A percentile compares a stretch with the other conserved stretches of the same genome.
These are phyloP conservation scores for Petrocephalus sullivani DNA, from an alignment of 2,797 vertebrate genomes.

Conservation along the genomic window DNA sequence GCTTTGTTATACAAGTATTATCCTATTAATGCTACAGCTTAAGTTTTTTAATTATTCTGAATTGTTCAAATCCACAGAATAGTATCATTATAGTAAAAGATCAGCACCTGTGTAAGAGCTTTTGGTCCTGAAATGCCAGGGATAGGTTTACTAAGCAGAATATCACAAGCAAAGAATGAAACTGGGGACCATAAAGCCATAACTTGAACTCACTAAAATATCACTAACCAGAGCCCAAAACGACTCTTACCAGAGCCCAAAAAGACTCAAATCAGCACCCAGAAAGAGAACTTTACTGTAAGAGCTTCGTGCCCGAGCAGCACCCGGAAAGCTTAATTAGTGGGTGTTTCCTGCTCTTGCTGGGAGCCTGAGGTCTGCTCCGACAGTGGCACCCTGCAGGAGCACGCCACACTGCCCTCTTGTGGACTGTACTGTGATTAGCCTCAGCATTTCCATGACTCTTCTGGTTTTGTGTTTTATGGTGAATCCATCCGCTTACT, in stretches of 20 bases:
- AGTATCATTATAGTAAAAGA: neutral
- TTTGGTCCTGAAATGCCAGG: neutral
- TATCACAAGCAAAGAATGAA: neutral
- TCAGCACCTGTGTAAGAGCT: neutral
- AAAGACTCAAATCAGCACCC: neutral
- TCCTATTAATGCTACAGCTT: neutral
- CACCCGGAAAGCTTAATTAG: neutral
- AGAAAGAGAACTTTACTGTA: neutral
- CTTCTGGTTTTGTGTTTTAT: neutral
- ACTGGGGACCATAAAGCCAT: neutral
- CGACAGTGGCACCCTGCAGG: neutral
- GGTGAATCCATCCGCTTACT: neutral
- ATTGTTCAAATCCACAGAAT: neutral
- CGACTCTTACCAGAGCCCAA: neutral
- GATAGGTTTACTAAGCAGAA: neutral
- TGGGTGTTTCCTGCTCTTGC: neutral
- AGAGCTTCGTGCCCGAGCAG: neutral
- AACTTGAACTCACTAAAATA: neutral
- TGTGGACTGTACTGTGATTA: neutral
- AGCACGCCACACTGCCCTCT: neutral
- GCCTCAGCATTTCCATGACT: neutral
- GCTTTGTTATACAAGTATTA: neutral
- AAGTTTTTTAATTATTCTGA: neutral
- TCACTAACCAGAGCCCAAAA: neutral
- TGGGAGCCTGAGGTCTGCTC: neutral